Conservation (phyloP, 2,797 vertebrate species). For the Pseudochirops cupreus region DNA sequence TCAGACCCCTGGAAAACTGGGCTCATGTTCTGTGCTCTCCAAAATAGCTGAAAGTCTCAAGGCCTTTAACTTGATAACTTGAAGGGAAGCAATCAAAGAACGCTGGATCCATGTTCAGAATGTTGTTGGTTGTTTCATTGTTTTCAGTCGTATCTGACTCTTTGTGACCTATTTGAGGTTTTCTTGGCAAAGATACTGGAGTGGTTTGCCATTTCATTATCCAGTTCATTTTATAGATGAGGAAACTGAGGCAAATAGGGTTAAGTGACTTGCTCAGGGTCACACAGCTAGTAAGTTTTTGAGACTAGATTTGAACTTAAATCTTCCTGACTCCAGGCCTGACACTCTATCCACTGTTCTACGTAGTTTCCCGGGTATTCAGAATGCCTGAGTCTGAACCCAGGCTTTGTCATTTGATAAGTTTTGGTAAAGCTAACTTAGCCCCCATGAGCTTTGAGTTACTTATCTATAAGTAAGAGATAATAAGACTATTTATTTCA, state of each 20-base stretch:
- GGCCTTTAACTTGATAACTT: neutral
- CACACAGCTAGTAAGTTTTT: neutral
- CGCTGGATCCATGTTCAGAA: neutral
- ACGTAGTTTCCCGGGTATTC: neutral
- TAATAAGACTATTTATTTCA: neutral
- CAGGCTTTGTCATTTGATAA: neutral
- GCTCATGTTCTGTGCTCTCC: neutral
- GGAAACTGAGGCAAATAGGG: no score
- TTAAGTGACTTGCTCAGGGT: no score
- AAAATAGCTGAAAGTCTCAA: neutral
- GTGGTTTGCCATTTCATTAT: no score
- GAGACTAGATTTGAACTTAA: neutral
- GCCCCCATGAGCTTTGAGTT: neutral
- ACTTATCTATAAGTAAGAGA: neutral
- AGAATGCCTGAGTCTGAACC: neutral
- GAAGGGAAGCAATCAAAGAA: neutral
- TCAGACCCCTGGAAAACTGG: neutral
- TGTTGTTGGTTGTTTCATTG: neutral
- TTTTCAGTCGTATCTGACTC: neutral
- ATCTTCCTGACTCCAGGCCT: neutral
- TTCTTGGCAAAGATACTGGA: no score
- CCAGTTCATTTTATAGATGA: no score
- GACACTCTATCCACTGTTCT: neutral
- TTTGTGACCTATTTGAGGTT: neutral
- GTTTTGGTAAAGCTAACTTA: neutral